phyloP scores from a whole-genome alignment of 2,113 vertebrate species.

The Hippopotamus amphibius region DNA sequence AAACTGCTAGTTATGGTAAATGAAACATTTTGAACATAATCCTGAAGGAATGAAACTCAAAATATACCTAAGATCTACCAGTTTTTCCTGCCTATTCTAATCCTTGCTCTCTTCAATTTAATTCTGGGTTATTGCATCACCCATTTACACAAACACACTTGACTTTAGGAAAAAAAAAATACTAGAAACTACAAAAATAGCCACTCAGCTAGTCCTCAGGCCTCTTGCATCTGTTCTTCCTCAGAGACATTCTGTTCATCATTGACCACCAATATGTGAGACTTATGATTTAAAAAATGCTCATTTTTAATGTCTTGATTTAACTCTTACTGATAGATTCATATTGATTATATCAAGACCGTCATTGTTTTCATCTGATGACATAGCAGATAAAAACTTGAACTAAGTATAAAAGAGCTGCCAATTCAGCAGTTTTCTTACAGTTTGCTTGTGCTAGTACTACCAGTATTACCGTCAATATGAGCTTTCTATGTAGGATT shows the following conservation, averaged over 20 bases:
- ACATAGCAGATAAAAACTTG: background rate
- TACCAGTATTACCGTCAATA: background rate
- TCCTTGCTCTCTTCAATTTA: conserved; percentile 38
- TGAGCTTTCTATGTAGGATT: background rate
- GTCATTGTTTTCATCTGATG: background rate
- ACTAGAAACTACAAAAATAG: background rate
- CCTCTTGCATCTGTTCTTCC: background rate
- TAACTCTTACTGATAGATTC: background rate
- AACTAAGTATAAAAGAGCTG: background rate
- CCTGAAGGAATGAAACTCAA: conserved; percentile 35
- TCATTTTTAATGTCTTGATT: background rate
- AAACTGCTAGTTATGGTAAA: background rate
- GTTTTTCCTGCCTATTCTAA: background rate
- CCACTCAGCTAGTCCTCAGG: background rate
- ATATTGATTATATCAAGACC: background rate
- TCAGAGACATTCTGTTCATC: background rate
- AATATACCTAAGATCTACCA: background rate
- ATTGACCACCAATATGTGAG: background rate
- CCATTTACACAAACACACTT: background rate
- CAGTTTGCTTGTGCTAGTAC: background rate
- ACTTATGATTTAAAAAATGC: background rate
- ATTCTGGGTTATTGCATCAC: background rate
- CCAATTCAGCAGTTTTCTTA: background rate
- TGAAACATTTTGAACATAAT: conserved; percentile 43
- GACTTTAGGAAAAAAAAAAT: background rate